phyloP scores from a whole-genome alignment of 1,140 invertebrate genomes.

The Ditylenchus dipsaci region DNA sequence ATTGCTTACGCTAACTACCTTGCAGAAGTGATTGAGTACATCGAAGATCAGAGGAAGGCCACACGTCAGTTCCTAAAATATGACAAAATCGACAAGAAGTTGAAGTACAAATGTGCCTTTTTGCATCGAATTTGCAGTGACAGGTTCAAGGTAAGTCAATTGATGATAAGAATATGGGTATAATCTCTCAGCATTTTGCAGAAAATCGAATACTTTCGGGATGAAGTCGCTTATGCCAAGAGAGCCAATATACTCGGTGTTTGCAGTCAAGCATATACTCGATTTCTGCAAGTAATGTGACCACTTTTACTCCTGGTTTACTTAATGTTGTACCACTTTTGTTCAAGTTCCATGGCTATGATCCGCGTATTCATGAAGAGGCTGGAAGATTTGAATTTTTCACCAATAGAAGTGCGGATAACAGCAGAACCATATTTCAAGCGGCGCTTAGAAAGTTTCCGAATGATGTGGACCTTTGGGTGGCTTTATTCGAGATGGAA shows the following conservation, averaged over 20 bases:
- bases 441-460: slow-evolving; percentile 37
- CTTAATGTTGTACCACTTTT: neutral
- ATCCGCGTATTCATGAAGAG: slow-evolving; percentile 29
- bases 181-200: slow-evolving; percentile 7
- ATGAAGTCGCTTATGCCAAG: slow-evolving; percentile 34
- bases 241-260: slow-evolving; percentile 5
- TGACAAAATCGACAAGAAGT: slow-evolving; percentile 34
- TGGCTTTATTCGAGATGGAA: slow-evolving; percentile 41
- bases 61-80: slow-evolving; percentile 8
- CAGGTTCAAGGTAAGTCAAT: slow-evolving; percentile 36
- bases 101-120: slow-evolving; percentile 30
- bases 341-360: slow-evolving; percentile 39
- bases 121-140: slow-evolving; percentile 31
- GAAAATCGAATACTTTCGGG: slow-evolving; percentile 30
- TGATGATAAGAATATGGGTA: neutral
- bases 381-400: slow-evolving; percentile 39
- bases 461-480: slow-evolving; percentile 29
- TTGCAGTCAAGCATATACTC: slow-evolving; percentile 37
- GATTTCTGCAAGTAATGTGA: slow-evolving; percentile 39
- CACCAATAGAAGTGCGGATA: slow-evolving; percentile 38
- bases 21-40: slow-evolving; percentile 24
- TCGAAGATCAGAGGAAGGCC: slow-evolving; percentile 17
- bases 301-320: neutral
- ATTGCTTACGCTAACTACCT: slow-evolving; percentile 33
- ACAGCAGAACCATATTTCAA: slow-evolving; percentile 40